These are phyloP conservation scores for Tipula vernalis DNA, from an alignment of 2,888 invertebrate genomes.

Conservation along the genomic window DNA sequence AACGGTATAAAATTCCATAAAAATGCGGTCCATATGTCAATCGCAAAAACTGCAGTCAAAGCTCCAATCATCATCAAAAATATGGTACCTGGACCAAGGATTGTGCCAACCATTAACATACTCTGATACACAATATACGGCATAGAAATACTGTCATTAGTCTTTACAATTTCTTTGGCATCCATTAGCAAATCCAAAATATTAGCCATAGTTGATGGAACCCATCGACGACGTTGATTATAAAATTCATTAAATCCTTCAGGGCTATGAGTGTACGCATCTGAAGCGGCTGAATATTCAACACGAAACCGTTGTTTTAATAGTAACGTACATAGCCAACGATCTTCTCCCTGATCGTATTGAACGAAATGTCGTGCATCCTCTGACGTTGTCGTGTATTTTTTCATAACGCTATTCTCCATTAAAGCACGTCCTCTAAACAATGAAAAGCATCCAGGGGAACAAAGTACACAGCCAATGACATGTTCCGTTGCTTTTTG, in stretches of 20 bases:
- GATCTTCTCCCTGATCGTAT: slow-evolving; percentile 93
- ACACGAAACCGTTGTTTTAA: slow-evolving; percentile 84
- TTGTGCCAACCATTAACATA: slow-evolving; percentile 56
- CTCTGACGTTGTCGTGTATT: slow-evolving; percentile 65
- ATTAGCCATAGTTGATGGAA: slow-evolving; percentile 92
- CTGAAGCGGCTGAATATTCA: slow-evolving; percentile 91
- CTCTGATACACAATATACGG: slow-evolving; percentile 64
- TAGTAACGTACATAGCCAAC: slow-evolving; percentile 88
- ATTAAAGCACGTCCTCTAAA: slow-evolving; percentile 80
- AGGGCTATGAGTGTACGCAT: slow-evolving; percentile 89
- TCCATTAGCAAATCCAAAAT: slow-evolving; percentile 77
- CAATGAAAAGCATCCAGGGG: slow-evolving; percentile 84
- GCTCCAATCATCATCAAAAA: slow-evolving; percentile 70
- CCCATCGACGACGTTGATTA: slow-evolving; percentile 90
- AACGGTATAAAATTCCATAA: slow-evolving; percentile 55
- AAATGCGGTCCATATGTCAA: slow-evolving; percentile 56
- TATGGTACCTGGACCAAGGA: slow-evolving; percentile 61
- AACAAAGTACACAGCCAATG: slow-evolving; percentile 80
- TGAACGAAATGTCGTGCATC: slow-evolving; percentile 80
- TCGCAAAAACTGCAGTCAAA: slow-evolving; percentile 56
- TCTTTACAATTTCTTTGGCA: slow-evolving; percentile 61
- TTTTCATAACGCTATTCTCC: slow-evolving; percentile 82
- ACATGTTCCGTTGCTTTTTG: slow-evolving; percentile 87
- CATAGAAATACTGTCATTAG: slow-evolving; percentile 82
- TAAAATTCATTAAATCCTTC: slow-evolving; percentile 88